Base-by-base conservation (phyloP, 30 jellyfish, hydroid and myxozoan species). In the Aurelia aurita complex sp. Pacific region DNA sequence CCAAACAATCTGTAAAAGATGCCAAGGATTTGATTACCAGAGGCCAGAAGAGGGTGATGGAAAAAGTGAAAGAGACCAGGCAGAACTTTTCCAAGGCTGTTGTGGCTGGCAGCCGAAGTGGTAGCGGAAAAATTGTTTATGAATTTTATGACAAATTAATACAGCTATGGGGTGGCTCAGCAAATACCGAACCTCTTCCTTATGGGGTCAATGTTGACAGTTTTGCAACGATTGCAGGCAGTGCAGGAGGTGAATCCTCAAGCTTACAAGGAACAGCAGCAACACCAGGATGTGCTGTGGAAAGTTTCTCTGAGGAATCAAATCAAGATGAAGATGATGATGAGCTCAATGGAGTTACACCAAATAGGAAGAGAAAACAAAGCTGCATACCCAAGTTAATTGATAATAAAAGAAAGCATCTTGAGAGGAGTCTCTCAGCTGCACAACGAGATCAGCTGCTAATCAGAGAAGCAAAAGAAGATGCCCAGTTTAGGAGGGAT, bases 121-220 rank as follows among this genome's bases (percentile, higher is more conserved):
- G 29, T 23, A 23, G 29, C 68, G 94, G 94, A 10, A 89, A 82
- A 82, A 34, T 60, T 12, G 83, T 89, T 50, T 82, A n/a, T 43
- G 75, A 54, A 67, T 70, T 72, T 15, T 89, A 55, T 67, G 94
- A 81, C 50, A 29, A 79, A 14, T 59, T 76, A 32, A 76, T 52
- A 77, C 62, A 2, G 74, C 59, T 86, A 33, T 86, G 85, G 91
- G 90, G 89, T 70, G 96, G 93, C 69, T 59, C 81, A 5, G 92
- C 96, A 50, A 36, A 36, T 15, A 69, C 63, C 23, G 29, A 23
- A 23, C 29, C 29, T 23, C 29, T 23, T 23, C 29, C 29, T 23
- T 23, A 23, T 23, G 29, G 29, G 29, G 29, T 23, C 29, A 23
- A 23, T 23, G 29, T 23, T 23, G 29, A 23, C 29, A 23, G 29